Conservation (phyloP, 2,113 vertebrate genomes). For the Urocynchramus pylzowi region DNA sequence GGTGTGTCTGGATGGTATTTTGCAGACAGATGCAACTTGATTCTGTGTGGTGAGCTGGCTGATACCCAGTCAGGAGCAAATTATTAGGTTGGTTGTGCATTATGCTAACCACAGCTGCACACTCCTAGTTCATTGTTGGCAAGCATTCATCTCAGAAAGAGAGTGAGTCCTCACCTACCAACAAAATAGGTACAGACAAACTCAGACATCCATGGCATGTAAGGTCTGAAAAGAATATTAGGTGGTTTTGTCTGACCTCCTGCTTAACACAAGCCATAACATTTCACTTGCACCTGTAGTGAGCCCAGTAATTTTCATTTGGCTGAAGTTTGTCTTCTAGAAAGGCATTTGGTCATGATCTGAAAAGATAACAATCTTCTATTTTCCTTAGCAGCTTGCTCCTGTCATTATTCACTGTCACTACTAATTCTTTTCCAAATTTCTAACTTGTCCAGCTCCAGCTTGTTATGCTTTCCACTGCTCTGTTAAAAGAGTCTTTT, state of each 20-base stretch:
- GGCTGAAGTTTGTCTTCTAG: not conserved
- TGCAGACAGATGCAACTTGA: not conserved
- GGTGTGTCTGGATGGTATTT: not conserved
- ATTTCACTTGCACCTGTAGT: not conserved
- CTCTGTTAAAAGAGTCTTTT: not conserved
- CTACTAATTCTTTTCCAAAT: constrained; percentile 6
- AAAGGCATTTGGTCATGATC: constrained; percentile 18
- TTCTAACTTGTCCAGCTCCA: not conserved
- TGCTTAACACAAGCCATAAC: not conserved
- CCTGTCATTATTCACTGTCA: not conserved
- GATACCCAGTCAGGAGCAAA: not conserved
- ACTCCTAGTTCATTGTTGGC: not conserved
- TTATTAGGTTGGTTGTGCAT: not conserved
- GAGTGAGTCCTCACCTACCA: not conserved
- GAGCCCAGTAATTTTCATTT: constrained; percentile 5
- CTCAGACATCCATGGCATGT: not conserved
- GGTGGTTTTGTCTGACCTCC: constrained; percentile 28
- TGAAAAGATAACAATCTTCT: constrained; percentile 8
- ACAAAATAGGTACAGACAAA: not conserved
- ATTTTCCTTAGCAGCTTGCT: not conserved
- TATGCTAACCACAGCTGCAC: not conserved
- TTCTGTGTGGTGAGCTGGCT: not conserved
- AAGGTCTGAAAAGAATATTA: constrained; percentile 13
- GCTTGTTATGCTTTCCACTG: not conserved
- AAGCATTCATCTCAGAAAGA: not conserved